phyloP scores from a whole-genome alignment of 2,113 vertebrate genomes.

The Daboia siamensis region DNA sequence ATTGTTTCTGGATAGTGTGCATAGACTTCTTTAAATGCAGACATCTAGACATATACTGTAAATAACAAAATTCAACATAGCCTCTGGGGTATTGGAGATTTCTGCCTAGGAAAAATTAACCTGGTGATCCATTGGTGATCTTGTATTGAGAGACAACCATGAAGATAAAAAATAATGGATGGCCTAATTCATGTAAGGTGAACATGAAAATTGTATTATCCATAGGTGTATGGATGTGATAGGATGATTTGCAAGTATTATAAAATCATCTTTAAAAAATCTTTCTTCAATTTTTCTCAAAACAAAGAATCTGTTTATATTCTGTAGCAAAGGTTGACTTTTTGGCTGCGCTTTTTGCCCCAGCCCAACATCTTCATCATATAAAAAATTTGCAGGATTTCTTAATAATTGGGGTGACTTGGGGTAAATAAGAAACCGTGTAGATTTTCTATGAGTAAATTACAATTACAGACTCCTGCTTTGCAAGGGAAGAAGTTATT shows the following conservation, averaged over 20 bases:
- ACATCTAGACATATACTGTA: background rate
- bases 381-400: background rate
- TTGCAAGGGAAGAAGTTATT: too few relatives aligned
- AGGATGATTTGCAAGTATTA: too few relatives aligned
- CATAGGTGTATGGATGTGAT: too few relatives aligned
- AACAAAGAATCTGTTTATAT: background rate
- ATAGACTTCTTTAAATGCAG: background rate
- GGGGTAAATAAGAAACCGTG: too few relatives aligned
- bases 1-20: background rate
- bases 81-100: background rate
- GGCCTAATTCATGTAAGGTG: background rate
- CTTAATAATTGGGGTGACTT: background rate
- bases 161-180: background rate
- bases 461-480: too few relatives aligned
- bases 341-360: background rate
- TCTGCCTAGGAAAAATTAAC: background rate
- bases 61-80: background rate
- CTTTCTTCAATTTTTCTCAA: background rate
- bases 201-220: background rate
- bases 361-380: background rate
- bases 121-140: background rate
- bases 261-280: background rate
- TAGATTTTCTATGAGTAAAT: too few relatives aligned
- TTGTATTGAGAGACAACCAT: background rate
- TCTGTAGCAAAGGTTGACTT: background rate